Base-by-base conservation (phyloP, 2,888 invertebrate genomes). In the Sympetrum striolatum region DNA sequence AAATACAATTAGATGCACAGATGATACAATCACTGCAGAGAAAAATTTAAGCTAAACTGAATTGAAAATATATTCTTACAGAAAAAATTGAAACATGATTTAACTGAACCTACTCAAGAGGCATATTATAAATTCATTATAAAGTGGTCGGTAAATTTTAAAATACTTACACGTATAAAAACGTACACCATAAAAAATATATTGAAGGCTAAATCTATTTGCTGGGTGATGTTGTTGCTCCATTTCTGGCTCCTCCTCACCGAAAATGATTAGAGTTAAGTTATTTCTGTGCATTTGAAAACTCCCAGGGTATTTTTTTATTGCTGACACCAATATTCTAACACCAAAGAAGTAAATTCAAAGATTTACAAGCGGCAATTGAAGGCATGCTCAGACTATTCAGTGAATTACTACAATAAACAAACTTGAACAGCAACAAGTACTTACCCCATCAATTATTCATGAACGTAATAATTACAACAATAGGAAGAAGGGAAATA, bases 161-260 rank as follows among this genome's bases (percentile, higher is more conserved):
- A 53, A 37, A 53, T 90, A 97, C 98, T 98, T 96, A 99, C 99
- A 97, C 99, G 97, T 97, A 99, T 99, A 97, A 99, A 99, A 98
- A 99, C 99, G 97, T 99, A 99, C 96, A 99, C 99, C 98, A 99
- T 99, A 98, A 99, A 99, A 98, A 99, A 99, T 96, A 99, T 99
- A 97, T 99, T 99, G 97, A 99, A 99, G 96, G 99, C 99, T 96
- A 99, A 98, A 97, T 99, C 99, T 96, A 99, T 99, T 96, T 99
- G 99, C 96, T 99, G 99, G 95, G 99, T 99, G 95, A 98, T 98
- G 96, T 99, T 99, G 96, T 98, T 97, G 96, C 98, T 98, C 99
- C 99, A 99, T 95, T 98, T 97, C 96, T 98, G 98, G 96, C 99
- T 99, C 99, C 95, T 98, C 98, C 95, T 98, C 98, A 95, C 98